Evolutionary conservation across 2,888 invertebrate genomes (phyloP).

Genomic region (Allophyes oxyacanthae): DNA sequence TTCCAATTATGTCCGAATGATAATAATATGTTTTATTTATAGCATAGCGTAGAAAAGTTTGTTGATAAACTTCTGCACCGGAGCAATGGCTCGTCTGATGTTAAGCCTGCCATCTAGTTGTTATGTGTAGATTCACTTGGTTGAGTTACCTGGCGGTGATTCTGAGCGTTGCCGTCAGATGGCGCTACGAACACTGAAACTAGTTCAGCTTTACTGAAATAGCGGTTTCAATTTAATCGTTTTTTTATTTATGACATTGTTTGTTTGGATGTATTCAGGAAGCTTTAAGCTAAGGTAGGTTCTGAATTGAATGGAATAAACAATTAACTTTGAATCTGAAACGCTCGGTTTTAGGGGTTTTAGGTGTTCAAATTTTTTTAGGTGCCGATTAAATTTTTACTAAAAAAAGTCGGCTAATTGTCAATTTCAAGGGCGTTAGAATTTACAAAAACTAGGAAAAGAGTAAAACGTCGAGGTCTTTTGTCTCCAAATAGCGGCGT

Average conservation of each 20-base stretch:
- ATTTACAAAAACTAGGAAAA: conserved; percentile 84
- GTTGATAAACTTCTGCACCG: neutral
- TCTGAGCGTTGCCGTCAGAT: conserved; percentile 57
- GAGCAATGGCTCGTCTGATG: neutral
- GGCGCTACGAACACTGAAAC: conserved; percentile 58
- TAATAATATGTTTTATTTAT: neutral
- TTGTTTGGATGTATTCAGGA: neutral
- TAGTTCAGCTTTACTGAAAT: neutral
- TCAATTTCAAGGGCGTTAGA: conserved; percentile 78
- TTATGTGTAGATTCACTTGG: conserved; percentile 31
- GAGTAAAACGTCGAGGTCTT: conserved; percentile 75
- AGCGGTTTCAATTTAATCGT: neutral
- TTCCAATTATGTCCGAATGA: conserved; percentile 7
- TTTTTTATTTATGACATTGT: too few relatives aligned
- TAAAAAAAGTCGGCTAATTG: conserved; percentile 59
- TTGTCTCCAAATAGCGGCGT: conserved; percentile 77
- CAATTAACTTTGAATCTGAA: neutral
- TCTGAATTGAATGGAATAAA: neutral
- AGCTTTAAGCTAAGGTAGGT: neutral
- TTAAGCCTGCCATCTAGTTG: conserved; percentile 67
- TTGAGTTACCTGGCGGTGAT: conserved; percentile 36
- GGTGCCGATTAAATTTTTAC: conserved; percentile 32
- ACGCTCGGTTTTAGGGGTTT: neutral
- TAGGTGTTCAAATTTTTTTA: conserved; percentile 13
- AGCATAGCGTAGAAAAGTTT: neutral